phyloP scores from a whole-genome alignment of 1,140 invertebrate species.

The Bombus terrestris region DNA sequence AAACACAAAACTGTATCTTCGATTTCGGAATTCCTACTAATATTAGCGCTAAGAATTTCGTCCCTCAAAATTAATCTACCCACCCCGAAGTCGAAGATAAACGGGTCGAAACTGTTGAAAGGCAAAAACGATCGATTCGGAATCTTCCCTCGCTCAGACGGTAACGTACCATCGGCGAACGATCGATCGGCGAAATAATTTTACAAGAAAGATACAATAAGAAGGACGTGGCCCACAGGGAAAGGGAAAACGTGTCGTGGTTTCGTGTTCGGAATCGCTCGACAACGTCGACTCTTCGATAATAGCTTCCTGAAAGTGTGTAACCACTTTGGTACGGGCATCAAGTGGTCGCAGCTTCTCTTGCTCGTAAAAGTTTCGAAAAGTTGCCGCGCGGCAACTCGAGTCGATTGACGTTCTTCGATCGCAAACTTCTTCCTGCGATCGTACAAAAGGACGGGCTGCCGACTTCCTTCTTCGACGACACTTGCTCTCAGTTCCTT shows the following conservation, averaged over 20 bases:
- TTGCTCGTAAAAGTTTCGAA: conserved; percentile 21
- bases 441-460: conserved; percentile 22
- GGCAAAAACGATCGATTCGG: background rate
- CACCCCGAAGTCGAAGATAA: background rate
- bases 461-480: conserved; percentile 2
- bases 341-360: conserved; percentile 38
- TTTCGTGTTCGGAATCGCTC: conserved; percentile 23
- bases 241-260: conserved; percentile 31
- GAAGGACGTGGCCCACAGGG: too few relatives aligned
- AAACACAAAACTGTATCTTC: background rate
- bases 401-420: conserved; percentile 43
- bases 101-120: background rate
- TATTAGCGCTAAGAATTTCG: background rate
- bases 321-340: conserved; percentile 56
- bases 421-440: conserved; percentile 33
- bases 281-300: conserved; percentile 35
- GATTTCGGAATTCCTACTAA: background rate
- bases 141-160: background rate
- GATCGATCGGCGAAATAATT: background rate
- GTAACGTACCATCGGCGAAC: background rate
- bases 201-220: background rate
- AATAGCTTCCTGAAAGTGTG: conserved; percentile 62
- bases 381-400: conserved; percentile 43
- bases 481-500: conserved; percentile 3
- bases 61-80: background rate